A percentile compares a stretch with the other conserved stretches of the same genome.
Conservation (phyloP, 2,888 invertebrate species). For the Gerris lacustris region DNA sequence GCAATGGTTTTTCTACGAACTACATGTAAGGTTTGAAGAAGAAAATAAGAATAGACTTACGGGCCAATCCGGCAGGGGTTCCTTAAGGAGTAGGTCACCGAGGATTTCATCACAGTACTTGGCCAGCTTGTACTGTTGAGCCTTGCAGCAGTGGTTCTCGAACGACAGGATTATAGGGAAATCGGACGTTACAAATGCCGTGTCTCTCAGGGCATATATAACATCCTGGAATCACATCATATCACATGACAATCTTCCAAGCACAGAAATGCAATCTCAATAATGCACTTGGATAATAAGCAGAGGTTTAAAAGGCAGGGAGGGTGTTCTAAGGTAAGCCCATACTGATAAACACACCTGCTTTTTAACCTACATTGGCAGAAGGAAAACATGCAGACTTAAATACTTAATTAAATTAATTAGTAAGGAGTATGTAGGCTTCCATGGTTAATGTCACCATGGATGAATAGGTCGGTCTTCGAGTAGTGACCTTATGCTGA, state of each 20-base stretch:
- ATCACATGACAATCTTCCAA: conserved; percentile 13
- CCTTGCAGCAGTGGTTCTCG: conserved; percentile 97
- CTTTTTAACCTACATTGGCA: not conserved
- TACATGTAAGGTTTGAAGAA: no score
- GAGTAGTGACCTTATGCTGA: no score
- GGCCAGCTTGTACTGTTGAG: conserved; percentile 94
- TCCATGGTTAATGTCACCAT: no score
- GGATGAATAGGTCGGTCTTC: no score
- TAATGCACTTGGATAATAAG: not conserved
- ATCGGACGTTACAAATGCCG: conserved; percentile 96
- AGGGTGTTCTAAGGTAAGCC: not conserved
- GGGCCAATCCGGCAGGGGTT: conserved; percentile 72
- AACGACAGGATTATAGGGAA: conserved; percentile 95
- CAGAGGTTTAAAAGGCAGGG: not conserved
- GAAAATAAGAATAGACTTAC: conserved; percentile 42
- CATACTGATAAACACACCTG: not conserved
- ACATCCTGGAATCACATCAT: conserved; percentile 51
- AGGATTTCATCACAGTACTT: conserved; percentile 98
- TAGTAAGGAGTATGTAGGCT: no score
- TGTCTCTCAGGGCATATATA: conserved; percentile 91
- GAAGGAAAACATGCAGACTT: not conserved
- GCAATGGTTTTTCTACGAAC: no score
- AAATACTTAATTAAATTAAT: no score
- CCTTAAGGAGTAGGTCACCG: conserved; percentile 79
- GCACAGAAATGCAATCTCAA: not conserved